Evolutionary conservation across 2,797 vertebrate genomes (phyloP), one percentile per base, ranked within the genome.

Genomic region (Hapalemur alaotrensis): DNA sequence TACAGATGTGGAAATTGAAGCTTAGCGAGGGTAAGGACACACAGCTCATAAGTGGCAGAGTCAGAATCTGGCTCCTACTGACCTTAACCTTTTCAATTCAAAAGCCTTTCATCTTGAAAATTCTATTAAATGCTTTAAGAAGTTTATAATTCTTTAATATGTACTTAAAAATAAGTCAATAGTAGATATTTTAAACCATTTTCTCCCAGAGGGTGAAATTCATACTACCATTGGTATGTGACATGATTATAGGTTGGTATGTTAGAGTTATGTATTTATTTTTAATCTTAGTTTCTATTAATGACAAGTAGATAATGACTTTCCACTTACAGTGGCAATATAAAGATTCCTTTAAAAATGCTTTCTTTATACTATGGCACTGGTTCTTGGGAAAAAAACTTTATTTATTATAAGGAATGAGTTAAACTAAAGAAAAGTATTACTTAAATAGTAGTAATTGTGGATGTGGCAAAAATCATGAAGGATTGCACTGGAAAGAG

Each of bases 241-340:
- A 67, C 25, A 41, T 63, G 6, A 72, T 89, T 59, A 82, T 67
- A 85, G 30, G 12, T 82, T 78, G 35, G 41, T 57, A 52, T 22
- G 30, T 46, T 93, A 86, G 35, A 88, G 38, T 85, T 93, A 52
- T 85, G 1, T 93, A 78, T 90, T 86, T 78, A 85, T 90, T 92
- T 95, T 89, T 75, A 91, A 38, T 76, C 11, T 83, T 81, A 57
- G 32, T 86, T 92, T 94, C n/a, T 85, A 41, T 82, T 96, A 94
- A 93, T 95, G 63, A 52, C 25, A 96, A 91, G 38, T 46, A 92
- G 73, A 46, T 86, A 57, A 65, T 81, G 32, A 22, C 86, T 94
- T 96, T 87, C 61, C 38, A 23, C 85, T 97, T 95, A 89, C 2
- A 72, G 30, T 12, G 48, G 15, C 25, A 92, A 54, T 86, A 78